These are phyloP conservation scores for Entomyzon cyanotis DNA, from an alignment of 2,113 vertebrate genomes.

Conservation along the genomic window DNA sequence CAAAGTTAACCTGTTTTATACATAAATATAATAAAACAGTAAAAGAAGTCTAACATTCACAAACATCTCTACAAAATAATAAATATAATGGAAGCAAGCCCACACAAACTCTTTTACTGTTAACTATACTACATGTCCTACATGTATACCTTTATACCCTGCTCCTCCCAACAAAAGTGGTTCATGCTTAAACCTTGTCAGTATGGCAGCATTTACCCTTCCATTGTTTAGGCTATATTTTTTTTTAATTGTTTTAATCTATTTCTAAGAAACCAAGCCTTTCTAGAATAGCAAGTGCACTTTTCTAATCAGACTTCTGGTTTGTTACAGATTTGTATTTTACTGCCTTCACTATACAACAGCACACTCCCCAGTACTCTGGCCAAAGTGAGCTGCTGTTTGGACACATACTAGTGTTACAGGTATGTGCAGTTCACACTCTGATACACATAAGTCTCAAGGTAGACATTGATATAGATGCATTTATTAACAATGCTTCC, in stretches of 20 bases:
- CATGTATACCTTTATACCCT: conserved; percentile 63
- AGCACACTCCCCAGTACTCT: not conserved
- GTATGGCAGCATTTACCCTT: conserved; percentile 44
- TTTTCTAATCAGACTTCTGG: conserved; percentile 46
- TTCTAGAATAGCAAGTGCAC: conserved; percentile 59
- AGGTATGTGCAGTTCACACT: not conserved
- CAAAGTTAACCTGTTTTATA: conserved; percentile 77
- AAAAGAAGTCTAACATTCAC: conserved; percentile 78
- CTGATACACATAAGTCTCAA: not conserved
- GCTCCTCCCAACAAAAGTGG: conserved; percentile 65
- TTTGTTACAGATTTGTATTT: not conserved
- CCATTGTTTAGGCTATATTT: conserved; percentile 5
- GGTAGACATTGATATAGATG: not conserved
- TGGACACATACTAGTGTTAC: not conserved
- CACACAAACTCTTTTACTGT: conserved; percentile 56
- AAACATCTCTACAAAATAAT: conserved; percentile 81
- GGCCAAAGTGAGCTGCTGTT: not conserved
- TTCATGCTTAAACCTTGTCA: conserved; percentile 12
- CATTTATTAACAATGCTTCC: conserved; percentile 37
- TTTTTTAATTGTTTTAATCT: not conserved
- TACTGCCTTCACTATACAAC: conserved; percentile 17
- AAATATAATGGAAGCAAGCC: conserved; percentile 77
- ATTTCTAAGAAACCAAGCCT: conserved; percentile 25
- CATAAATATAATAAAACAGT: conserved; percentile 80
- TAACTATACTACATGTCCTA: conserved; percentile 62